Evolutionary conservation across 2,113 vertebrate species (phyloP).

Genomic region (Hydropotes inermis): DNA sequence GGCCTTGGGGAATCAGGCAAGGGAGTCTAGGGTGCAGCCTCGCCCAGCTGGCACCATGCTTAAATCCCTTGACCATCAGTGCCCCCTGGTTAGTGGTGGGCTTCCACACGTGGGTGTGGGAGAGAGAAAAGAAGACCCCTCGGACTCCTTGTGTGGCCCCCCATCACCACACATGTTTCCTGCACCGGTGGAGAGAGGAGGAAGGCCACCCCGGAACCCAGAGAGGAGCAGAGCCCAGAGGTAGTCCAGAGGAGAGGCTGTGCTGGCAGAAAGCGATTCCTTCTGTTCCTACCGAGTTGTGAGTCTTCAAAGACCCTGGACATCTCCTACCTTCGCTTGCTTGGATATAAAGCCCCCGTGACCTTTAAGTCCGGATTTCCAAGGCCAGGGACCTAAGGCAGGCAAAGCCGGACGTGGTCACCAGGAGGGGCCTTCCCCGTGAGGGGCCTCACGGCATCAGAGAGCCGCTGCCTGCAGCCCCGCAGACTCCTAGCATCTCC

Average conservation of each 20-base stretch:
- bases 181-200: accelerated
- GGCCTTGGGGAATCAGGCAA: too few relatives aligned
- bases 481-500: accelerated
- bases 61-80: accelerated
- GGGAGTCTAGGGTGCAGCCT: accelerated
- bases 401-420: accelerated
- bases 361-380: accelerated
- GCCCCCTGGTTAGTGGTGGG: accelerated
- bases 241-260: accelerated
- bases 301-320: not conserved
- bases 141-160: accelerated
- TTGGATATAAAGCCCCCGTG: accelerated
- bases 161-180: accelerated
- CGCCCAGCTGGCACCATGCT: not conserved
- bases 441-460: not conserved
- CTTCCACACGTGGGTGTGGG: accelerated
- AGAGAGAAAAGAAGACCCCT: accelerated
- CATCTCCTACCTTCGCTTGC: accelerated
- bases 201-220: accelerated
- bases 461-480: accelerated
- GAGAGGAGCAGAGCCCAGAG: accelerated
- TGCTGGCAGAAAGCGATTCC: accelerated
- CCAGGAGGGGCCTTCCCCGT: accelerated
- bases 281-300: accelerated
- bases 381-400: not conserved